Conservation (phyloP, 2,113 vertebrate genomes). For the Phyllopteryx taeniolatus region DNA sequence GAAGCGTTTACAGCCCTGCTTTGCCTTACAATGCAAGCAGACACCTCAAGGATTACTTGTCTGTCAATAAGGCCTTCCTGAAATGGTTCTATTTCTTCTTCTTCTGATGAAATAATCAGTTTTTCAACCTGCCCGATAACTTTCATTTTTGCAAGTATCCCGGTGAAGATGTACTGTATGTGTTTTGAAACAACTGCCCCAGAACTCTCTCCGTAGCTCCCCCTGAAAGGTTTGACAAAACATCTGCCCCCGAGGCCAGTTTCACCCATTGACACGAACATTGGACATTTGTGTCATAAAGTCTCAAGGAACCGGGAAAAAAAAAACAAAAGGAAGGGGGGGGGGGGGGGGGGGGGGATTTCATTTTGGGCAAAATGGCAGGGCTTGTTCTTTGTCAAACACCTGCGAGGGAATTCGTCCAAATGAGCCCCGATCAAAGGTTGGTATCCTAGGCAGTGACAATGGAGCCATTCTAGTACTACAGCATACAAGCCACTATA, state of each 20-base stretch:
- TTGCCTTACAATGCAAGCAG: neutral
- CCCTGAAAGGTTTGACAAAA: neutral
- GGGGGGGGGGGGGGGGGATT: too few species aligned
- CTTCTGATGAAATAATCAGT: too few species aligned
- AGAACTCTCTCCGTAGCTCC: neutral
- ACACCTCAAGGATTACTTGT: neutral
- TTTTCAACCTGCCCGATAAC: neutral
- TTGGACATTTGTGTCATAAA: too few species aligned
- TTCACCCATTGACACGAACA: too few species aligned
- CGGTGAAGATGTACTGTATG: neutral
- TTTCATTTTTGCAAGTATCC: neutral
- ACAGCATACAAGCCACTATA: too few species aligned
- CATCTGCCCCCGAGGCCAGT: neutral
- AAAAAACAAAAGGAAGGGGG: too few species aligned
- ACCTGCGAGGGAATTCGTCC: neutral
- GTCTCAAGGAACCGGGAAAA: too few species aligned
- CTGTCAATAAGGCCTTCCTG: neutral
- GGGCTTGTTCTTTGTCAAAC: neutral
- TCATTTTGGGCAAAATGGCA: neutral
- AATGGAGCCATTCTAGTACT: too few species aligned
- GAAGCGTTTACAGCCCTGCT: neutral
- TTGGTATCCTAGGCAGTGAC: too few species aligned
- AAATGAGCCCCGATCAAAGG: too few species aligned
- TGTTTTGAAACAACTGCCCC: neutral
- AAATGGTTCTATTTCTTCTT: neutral